Evolutionary conservation across 2,888 invertebrate species (phyloP).

Genomic region (Biston stratarius): DNA sequence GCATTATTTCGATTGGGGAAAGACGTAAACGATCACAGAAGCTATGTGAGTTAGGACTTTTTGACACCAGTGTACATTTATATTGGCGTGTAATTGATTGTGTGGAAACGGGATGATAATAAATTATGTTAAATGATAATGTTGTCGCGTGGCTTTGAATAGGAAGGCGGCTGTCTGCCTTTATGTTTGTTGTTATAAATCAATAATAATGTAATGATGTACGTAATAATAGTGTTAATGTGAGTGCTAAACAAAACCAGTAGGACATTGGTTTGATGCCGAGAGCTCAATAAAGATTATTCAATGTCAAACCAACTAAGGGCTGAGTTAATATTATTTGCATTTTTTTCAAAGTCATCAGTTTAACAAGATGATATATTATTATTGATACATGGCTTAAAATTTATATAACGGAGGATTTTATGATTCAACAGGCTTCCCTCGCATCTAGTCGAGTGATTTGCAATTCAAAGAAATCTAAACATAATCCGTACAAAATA

Average conservation of each 20-base stretch:
- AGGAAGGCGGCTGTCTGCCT: conserved; percentile 56
- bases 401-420: neutral
- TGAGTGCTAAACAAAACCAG: conserved; percentile 21
- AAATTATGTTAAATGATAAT: conserved; percentile 65
- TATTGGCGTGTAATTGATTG: conserved; percentile 79
- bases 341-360: neutral
- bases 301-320: conserved; percentile 2
- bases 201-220: conserved; percentile 42
- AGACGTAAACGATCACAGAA: conserved; percentile 6
- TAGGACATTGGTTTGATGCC: conserved; percentile 12
- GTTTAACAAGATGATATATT: neutral
- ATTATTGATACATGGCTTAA: too few relatives aligned
- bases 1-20: neutral
- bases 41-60: conserved; percentile 5
- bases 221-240: conserved; percentile 26
- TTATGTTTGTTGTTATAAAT: conserved; percentile 44
- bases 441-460: too few relatives aligned
- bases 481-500: too few relatives aligned
- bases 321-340: neutral
- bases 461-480: too few relatives aligned
- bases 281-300: conserved; percentile 3
- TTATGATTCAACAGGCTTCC: too few relatives aligned
- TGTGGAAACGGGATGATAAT: conserved; percentile 63
- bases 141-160: conserved; percentile 67
- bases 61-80: neutral